phyloP scores from a whole-genome alignment of 2,888 invertebrate species.

The Eupithecia abbreviata region DNA sequence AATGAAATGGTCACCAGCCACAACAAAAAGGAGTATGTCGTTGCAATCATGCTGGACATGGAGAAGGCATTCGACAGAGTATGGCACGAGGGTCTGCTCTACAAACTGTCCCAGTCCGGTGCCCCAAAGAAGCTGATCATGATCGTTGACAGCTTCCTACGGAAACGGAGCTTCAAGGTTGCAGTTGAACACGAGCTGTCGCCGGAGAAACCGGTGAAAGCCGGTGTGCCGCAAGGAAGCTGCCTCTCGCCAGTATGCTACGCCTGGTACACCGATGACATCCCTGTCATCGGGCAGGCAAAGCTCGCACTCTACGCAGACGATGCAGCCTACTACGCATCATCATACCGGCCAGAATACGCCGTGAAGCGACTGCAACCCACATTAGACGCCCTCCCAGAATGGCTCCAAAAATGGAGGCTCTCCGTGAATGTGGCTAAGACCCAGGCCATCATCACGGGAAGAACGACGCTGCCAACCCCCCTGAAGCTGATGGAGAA shows the following conservation, averaged over 20 bases:
- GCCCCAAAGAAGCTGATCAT: slow-evolving; percentile 20
- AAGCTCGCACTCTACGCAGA: slow-evolving; percentile 43
- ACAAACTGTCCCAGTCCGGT: slow-evolving; percentile 39
- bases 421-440: slow-evolving; percentile 2
- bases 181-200: not conserved
- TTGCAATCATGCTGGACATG: slow-evolving; percentile 41
- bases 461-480: not conserved
- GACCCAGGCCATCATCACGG: slow-evolving; percentile 13
- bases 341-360: slow-evolving; percentile 6
- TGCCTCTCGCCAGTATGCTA: slow-evolving; percentile 38
- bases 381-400: slow-evolving; percentile 16
- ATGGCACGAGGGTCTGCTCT: slow-evolving; percentile 42
- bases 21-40: slow-evolving; percentile 38
- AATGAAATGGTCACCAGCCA: slow-evolving; percentile 32
- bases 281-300: slow-evolving; percentile 28
- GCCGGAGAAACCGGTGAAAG: not conserved
- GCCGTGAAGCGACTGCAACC: slow-evolving; percentile 12
- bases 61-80: not conserved
- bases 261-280: slow-evolving; percentile 38
- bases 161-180: not conserved
- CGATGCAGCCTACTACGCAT: slow-evolving; percentile 22
- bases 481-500: not conserved
- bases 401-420: slow-evolving; percentile 19
- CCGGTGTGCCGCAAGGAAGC: not conserved
- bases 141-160: slow-evolving; percentile 42